phyloP scores from a whole-genome alignment of 2,797 vertebrate genomes.

The Callimico goeldii region DNA sequence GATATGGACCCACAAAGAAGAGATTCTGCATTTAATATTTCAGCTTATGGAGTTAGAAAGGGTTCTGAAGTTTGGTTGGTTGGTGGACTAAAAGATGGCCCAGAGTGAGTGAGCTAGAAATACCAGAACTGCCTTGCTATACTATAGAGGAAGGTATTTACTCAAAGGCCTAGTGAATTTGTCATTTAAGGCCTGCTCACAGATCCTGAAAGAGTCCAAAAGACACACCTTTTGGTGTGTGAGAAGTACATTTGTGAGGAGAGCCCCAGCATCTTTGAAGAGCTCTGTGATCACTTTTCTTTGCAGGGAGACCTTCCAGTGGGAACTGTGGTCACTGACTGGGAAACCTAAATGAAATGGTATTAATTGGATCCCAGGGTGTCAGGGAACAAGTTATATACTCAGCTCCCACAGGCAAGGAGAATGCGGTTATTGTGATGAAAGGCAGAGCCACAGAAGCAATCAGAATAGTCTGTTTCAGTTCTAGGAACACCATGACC shows the following conservation, averaged over 20 bases:
- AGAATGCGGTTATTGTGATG: not conserved
- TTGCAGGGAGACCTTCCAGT: not conserved
- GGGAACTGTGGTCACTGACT: not conserved
- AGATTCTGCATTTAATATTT: not conserved
- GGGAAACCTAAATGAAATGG: not conserved
- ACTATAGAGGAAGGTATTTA: not conserved
- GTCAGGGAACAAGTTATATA: not conserved
- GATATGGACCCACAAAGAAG: not conserved
- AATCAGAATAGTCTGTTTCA: not conserved
- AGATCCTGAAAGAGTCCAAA: not conserved
- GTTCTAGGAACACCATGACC: not conserved
- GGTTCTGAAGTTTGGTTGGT: not conserved
- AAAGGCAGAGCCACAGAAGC: not conserved
- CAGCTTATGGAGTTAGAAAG: not conserved
- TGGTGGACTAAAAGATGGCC: not conserved
- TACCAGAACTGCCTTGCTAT: not conserved
- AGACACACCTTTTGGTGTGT: not conserved
- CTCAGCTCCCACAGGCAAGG: not conserved
- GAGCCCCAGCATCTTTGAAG: not conserved
- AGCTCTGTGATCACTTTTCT: not conserved
- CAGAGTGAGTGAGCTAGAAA: not conserved
- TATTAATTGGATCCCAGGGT: not conserved
- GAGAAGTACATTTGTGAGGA: not conserved
- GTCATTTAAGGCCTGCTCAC: not conserved
- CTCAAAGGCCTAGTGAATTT: not conserved